Percentiles rank a stretch among this genome's conserved stretches.
Conservation (phyloP, 2,113 vertebrate genomes). For the Muntiacus muntjak region DNA sequence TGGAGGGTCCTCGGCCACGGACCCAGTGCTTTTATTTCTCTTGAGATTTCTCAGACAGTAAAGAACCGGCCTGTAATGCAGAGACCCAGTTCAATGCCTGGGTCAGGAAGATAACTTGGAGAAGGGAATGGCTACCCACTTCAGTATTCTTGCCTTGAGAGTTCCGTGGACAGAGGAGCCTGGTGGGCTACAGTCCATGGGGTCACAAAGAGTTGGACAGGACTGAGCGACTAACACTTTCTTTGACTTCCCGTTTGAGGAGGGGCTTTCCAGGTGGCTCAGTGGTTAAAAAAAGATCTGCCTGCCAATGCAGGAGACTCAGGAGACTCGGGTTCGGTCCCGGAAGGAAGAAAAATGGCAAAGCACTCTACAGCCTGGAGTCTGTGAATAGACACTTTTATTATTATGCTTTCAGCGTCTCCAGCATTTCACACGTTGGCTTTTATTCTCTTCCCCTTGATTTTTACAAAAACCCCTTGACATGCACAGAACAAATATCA, state of each 20-base stretch:
- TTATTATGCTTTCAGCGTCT: background rate
- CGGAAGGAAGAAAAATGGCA: background rate
- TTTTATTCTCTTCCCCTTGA: background rate
- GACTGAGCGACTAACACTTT: fast-evolving
- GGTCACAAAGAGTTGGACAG: background rate
- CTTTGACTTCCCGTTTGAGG: background rate
- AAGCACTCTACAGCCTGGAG: background rate
- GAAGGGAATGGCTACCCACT: background rate
- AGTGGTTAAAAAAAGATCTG: background rate
- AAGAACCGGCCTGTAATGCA: background rate
- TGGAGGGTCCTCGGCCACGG: fast-evolving
- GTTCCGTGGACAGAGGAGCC: background rate
- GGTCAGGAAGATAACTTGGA: background rate
- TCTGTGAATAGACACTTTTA: background rate
- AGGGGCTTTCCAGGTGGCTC: background rate
- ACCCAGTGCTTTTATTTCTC: background rate
- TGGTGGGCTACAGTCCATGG: background rate
- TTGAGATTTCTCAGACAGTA: background rate
- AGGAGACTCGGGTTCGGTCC: fast-evolving
- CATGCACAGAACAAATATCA: background rate
- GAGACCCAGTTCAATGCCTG: background rate
- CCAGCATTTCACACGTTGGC: background rate
- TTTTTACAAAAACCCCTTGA: background rate
- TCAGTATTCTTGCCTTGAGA: background rate
- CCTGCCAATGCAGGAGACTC: background rate